These are phyloP conservation scores for Pygocentrus nattereri DNA, from an alignment of 2,797 vertebrate genomes.

Conservation along the genomic window DNA sequence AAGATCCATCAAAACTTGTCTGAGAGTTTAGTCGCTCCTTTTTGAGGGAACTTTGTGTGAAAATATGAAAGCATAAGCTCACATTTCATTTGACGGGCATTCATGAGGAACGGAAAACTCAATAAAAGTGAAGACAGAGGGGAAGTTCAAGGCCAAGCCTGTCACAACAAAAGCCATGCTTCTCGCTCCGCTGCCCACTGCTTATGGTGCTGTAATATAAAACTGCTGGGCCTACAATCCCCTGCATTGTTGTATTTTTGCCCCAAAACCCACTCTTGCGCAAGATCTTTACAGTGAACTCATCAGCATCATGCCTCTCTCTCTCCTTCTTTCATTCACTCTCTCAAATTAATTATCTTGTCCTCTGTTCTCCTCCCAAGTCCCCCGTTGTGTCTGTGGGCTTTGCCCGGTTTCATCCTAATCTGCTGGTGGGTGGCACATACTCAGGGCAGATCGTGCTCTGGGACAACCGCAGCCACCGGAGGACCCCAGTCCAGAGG, in stretches of 20 bases:
- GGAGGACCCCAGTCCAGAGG: slow-evolving; percentile 94
- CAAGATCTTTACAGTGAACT: slow-evolving; percentile 42
- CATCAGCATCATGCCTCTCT: slow-evolving; percentile 29
- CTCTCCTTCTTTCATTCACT: slow-evolving; percentile 34
- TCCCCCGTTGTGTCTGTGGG: slow-evolving; percentile 97
- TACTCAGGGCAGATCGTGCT: slow-evolving; percentile 97
- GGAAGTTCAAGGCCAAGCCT: slow-evolving; percentile 74
- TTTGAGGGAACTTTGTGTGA: slow-evolving; percentile 29
- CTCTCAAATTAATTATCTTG: slow-evolving; percentile 52
- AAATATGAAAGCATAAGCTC: slow-evolving; percentile 49
- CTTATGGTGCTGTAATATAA: slow-evolving; percentile 83
- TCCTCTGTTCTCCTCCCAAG: slow-evolving; percentile 73
- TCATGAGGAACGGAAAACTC: slow-evolving; percentile 78
- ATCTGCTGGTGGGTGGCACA: slow-evolving; percentile 94
- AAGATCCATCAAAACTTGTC: background rate
- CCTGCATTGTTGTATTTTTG: slow-evolving; percentile 53
- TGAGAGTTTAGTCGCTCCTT: background rate
- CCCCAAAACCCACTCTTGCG: slow-evolving; percentile 36
- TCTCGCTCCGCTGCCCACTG: slow-evolving; percentile 76
- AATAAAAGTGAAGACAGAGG: slow-evolving; percentile 72
- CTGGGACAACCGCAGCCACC: slow-evolving; percentile 98
- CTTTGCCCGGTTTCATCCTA: slow-evolving; percentile 96
- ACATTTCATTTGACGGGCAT: slow-evolving; percentile 70
- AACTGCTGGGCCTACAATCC: slow-evolving; percentile 78
- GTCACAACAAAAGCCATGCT: slow-evolving; percentile 79